These are phyloP conservation scores for Mechanitis mazaeus DNA, from an alignment of 2,888 invertebrate genomes.

Conservation along the genomic window DNA sequence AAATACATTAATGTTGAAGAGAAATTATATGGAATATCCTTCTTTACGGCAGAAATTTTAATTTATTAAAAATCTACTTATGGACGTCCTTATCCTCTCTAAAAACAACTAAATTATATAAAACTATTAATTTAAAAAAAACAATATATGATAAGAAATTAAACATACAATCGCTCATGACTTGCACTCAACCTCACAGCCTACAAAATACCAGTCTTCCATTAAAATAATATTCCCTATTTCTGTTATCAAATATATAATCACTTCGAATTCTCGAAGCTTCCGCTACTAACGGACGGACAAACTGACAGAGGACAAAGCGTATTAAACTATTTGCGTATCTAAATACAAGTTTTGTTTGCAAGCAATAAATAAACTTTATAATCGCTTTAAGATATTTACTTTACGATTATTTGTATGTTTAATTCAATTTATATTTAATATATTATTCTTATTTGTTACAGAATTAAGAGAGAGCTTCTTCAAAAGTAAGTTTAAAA, in stretches of 20 bases:
- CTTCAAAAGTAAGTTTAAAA: background rate
- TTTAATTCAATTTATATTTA: background rate
- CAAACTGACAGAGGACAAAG: slow-evolving; percentile 27
- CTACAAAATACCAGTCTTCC: slow-evolving; percentile 33
- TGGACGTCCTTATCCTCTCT: too few relatives aligned
- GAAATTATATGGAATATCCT: too few relatives aligned
- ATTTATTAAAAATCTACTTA: too few relatives aligned
- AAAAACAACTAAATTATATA: too few relatives aligned
- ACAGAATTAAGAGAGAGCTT: slow-evolving; percentile 6
- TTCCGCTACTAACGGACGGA: slow-evolving; percentile 38
- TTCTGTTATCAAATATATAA: slow-evolving; percentile 45
- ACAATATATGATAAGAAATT: background rate
- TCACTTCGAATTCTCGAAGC: slow-evolving; percentile 43
- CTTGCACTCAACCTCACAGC: slow-evolving; percentile 10
- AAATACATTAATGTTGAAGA: too few relatives aligned
- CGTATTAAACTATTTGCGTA: slow-evolving; percentile 19
- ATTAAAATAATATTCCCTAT: slow-evolving; percentile 49
- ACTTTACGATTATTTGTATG: too few relatives aligned
- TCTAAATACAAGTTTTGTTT: slow-evolving; percentile 9
- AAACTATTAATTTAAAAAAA: too few relatives aligned
- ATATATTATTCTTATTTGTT: slow-evolving; percentile 7
- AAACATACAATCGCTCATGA: slow-evolving; percentile 8
- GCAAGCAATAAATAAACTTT: too few relatives aligned
- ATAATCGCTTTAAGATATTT: too few relatives aligned
- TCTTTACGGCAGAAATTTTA: too few relatives aligned